Conservation (phyloP, 1,140 invertebrate genomes). For the Laupala kohalensis region DNA sequence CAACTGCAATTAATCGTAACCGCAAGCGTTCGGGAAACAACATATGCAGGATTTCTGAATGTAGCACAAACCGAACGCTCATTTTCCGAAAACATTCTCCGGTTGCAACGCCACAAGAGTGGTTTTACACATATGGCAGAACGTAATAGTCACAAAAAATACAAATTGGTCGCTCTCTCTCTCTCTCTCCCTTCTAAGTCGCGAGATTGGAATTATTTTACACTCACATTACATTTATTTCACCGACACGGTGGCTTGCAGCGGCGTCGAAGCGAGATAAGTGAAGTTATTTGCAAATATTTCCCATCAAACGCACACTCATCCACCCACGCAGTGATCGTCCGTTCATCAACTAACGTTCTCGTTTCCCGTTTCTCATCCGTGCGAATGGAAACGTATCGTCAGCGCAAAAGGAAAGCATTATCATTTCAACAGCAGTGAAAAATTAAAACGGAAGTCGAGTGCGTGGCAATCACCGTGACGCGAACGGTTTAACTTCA, state of each 20-base stretch:
- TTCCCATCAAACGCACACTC: neutral
- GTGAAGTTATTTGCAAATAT: neutral
- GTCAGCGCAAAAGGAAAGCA: neutral
- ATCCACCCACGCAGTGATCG: neutral
- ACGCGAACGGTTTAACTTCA: neutral
- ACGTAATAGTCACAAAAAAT: too few species aligned
- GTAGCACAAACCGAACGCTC: too few species aligned
- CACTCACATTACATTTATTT: neutral
- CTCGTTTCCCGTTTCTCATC: neutral
- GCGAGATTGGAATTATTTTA: neutral
- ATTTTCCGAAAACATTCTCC: too few species aligned
- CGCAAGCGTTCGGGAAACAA: too few species aligned
- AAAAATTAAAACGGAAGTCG: neutral
- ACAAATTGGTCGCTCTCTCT: too few species aligned
- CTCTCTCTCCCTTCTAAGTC: neutral
- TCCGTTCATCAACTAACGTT: neutral
- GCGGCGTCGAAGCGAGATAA: neutral
- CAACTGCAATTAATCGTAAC: too few species aligned
- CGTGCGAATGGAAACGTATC: neutral
- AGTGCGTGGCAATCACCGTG: neutral
- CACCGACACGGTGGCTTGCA: neutral
- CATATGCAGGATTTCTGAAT: too few species aligned
- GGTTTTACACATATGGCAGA: too few species aligned
- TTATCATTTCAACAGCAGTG: neutral
- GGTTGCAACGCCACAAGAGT: too few species aligned